Evolutionary conservation across 2,797 vertebrate species (phyloP).

Genomic region (Falco columbarius): DNA sequence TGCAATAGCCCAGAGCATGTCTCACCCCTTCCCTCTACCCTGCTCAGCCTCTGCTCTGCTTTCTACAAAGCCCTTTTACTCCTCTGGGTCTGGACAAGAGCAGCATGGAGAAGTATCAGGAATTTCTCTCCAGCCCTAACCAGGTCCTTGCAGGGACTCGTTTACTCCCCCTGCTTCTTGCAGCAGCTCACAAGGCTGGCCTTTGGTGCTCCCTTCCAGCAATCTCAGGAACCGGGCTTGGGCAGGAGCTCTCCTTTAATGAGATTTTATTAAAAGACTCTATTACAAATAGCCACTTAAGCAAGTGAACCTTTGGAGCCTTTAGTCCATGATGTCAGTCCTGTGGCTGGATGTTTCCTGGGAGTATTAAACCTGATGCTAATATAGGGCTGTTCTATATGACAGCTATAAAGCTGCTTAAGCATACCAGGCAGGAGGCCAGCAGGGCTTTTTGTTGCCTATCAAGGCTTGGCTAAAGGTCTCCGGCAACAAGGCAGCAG

Average conservation of each 20-base stretch:
- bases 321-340: constrained; percentile 58
- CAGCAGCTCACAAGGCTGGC: background rate
- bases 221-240: background rate
- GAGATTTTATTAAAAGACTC: constrained; percentile 68
- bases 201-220: background rate
- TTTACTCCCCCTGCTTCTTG: background rate
- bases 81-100: no score
- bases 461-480: constrained; percentile 35
- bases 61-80: background rate
- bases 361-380: constrained; percentile 54
- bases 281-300: constrained; percentile 67
- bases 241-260: constrained; percentile 53
- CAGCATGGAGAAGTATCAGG: background rate
- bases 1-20: background rate
- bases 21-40: background rate
- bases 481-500: background rate
- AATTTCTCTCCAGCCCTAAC: background rate
- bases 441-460: constrained; percentile 41
- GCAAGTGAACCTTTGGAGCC: constrained; percentile 55
- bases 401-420: constrained; percentile 61
- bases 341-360: constrained; percentile 52
- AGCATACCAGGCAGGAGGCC: constrained; percentile 45
- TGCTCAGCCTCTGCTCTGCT: background rate
- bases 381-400: constrained; percentile 50
- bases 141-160: background rate